Percentiles rank a stretch among this genome's conserved stretches.
Conservation (phyloP, 1,140 invertebrate genomes). For the Nephotettix cincticeps region DNA sequence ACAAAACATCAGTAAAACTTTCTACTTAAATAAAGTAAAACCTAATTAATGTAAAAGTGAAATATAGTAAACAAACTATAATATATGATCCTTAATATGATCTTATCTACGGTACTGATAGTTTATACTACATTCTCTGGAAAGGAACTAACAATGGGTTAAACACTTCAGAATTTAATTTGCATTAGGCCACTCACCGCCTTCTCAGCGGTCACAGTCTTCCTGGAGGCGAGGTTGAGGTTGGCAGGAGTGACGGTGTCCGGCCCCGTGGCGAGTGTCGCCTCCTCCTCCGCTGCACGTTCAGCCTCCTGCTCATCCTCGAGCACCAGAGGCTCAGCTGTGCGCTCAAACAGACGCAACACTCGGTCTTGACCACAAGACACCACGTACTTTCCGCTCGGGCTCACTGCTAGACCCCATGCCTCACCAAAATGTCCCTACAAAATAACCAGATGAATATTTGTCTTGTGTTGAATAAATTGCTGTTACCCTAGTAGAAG, state of each 20-base stretch:
- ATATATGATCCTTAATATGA: no score
- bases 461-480: no score
- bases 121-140: no score
- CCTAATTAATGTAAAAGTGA: no score
- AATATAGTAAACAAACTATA: no score
- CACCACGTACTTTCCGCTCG: conserved; percentile 77
- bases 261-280: conserved; percentile 69
- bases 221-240: conserved; percentile 79
- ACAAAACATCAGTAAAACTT: no score
- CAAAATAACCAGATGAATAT: no score
- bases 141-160: no score
- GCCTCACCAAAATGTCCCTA: conserved; percentile 80
- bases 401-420: conserved; percentile 71
- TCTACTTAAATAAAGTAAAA: no score
- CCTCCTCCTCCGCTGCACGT: conserved; percentile 68
- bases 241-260: conserved; percentile 66
- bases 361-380: conserved; percentile 88
- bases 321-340: conserved; percentile 85
- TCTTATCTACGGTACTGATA: no score
- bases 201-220: conserved; percentile 89
- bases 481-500: no score
- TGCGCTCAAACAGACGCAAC: conserved; percentile 83
- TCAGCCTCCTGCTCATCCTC: conserved; percentile 89
- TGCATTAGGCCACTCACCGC: conserved; percentile 73
- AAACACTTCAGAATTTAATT: no score